Percentiles rank a stretch among this genome's conserved stretches.
Conservation (phyloP, 1,140 invertebrate species). For the Pollicipes pollicipes region DNA sequence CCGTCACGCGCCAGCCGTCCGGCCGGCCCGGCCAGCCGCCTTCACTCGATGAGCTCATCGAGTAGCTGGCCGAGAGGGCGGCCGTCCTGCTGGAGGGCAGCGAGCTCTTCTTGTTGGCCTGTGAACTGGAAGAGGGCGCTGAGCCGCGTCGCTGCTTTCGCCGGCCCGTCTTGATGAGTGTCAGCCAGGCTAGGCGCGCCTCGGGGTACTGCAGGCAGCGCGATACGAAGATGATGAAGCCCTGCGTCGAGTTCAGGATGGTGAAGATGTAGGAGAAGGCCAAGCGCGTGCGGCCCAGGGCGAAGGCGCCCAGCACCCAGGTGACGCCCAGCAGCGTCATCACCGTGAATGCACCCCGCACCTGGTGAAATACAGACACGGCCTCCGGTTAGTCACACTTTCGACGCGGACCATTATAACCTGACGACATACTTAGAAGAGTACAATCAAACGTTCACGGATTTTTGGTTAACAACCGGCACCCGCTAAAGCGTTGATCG, state of each 20-base stretch:
- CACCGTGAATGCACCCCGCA: conserved; percentile 34
- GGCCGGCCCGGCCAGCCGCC: background rate
- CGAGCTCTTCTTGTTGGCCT: background rate
- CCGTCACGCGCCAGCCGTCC: background rate
- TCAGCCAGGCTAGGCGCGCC: conserved; percentile 30
- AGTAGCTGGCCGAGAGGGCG: background rate
- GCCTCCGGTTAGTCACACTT: too few species aligned
- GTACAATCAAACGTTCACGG: too few species aligned
- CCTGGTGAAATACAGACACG: conserved; percentile 22
- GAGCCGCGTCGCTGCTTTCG: background rate
- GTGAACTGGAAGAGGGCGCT: background rate
- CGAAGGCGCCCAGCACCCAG: conserved; percentile 35
- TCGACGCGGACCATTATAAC: too few species aligned
- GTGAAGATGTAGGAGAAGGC: conserved; percentile 35
- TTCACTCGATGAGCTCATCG: background rate
- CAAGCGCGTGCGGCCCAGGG: conserved; percentile 29
- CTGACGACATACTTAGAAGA: too few species aligned
- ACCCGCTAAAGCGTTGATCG: too few species aligned
- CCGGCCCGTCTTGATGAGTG: conserved; percentile 26
- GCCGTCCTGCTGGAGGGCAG: background rate
- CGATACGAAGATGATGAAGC: conserved; percentile 35
- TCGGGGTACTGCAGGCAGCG: conserved; percentile 33
- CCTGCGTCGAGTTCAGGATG: conserved; percentile 33
- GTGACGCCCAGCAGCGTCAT: conserved; percentile 35
- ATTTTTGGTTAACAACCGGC: too few species aligned